Conservation (phyloP, 2,797 vertebrate species). For the Eidolon dupreanum region DNA sequence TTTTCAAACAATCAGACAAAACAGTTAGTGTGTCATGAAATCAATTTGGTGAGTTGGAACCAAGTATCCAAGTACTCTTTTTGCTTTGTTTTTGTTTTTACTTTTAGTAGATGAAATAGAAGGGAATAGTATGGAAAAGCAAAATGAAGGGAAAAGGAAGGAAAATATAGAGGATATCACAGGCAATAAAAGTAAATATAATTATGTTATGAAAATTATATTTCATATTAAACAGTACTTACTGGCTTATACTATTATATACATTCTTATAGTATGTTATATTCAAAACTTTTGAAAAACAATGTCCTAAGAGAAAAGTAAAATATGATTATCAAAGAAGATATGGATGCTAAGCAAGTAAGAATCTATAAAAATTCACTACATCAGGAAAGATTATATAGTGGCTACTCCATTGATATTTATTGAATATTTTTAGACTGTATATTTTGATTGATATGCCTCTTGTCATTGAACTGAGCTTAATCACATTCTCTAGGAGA, state of each 20-base stretch:
- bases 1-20: not conserved
- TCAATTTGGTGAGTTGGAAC: not conserved
- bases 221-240: not conserved
- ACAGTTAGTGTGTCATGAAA: not conserved
- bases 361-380: not conserved
- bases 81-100: not conserved
- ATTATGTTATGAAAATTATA: not conserved
- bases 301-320: constrained; percentile 48
- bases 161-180: not conserved
- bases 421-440: constrained; percentile 25
- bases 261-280: not conserved
- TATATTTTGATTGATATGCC: constrained; percentile 18
- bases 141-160: not conserved
- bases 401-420: not conserved
- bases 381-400: not conserved
- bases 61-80: not conserved
- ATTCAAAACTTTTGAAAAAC: not conserved
- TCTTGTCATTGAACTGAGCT: constrained; percentile 34
- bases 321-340: constrained; percentile 41
- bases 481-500: not conserved
- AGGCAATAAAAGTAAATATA: not conserved
- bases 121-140: not conserved
- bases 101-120: not conserved
- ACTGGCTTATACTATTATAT: not conserved
- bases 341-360: constrained; percentile 21